Evolutionary conservation across 2,888 invertebrate species (phyloP).

Genomic region (Amiota communis): DNA sequence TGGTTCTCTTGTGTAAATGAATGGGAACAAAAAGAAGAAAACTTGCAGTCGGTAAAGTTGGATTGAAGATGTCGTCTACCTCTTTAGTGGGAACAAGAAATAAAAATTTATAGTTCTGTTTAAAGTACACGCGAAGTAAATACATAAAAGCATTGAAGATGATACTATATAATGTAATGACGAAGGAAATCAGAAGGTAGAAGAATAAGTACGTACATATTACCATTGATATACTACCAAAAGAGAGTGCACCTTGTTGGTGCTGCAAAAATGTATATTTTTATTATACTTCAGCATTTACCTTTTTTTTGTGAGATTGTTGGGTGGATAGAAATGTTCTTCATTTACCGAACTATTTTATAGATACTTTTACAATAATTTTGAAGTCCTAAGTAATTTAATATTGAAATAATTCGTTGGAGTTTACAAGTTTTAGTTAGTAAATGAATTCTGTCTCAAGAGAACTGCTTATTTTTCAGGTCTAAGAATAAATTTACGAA

Average conservation of each 20-base stretch:
- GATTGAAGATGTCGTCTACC: background rate
- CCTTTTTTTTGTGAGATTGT: too few species aligned
- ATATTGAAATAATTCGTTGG: too few species aligned
- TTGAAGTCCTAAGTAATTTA: too few species aligned
- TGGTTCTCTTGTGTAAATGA: background rate
- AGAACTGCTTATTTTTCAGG: too few species aligned
- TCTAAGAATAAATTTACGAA: too few species aligned
- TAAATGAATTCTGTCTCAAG: too few species aligned
- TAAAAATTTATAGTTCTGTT: conserved; percentile 63
- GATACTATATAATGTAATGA: background rate
- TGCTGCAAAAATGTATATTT: background rate
- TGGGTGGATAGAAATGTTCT: too few species aligned
- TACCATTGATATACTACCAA: background rate
- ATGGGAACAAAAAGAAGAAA: background rate
- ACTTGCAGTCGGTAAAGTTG: too few species aligned
- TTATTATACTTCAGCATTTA: too few species aligned
- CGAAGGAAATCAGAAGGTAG: background rate
- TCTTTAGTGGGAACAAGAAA: conserved; percentile 41
- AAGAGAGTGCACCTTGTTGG: background rate
- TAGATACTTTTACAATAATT: too few species aligned
- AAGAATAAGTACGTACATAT: background rate
- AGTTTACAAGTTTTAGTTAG: too few species aligned
- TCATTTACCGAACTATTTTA: too few species aligned
- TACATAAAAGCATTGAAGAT: background rate
- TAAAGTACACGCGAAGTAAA: conserved; percentile 45